phyloP scores from a whole-genome alignment of 2,113 vertebrate genomes.

The Calypte anna region DNA sequence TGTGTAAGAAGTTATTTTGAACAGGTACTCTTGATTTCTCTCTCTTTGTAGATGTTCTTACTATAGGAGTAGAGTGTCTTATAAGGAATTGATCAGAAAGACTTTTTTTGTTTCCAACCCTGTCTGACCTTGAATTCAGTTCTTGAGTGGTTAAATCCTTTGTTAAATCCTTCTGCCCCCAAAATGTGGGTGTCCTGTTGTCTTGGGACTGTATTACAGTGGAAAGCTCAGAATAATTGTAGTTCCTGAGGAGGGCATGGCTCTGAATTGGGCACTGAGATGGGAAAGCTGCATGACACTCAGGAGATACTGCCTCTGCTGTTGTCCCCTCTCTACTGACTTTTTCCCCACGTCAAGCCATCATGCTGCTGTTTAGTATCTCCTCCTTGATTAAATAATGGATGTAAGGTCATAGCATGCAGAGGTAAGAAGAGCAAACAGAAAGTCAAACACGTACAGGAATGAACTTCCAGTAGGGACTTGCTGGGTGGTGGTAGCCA shows the following conservation, averaged over 20 bases:
- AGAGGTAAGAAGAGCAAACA: neutral
- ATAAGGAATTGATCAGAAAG: neutral
- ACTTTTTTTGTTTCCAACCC: neutral
- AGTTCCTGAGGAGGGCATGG: neutral
- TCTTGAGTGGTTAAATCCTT: neutral
- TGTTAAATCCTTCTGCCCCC: neutral
- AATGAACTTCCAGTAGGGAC: neutral
- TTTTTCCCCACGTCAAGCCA: neutral
- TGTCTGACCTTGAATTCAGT: neutral
- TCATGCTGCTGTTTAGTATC: neutral
- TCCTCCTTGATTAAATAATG: neutral
- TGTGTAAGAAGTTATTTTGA: neutral
- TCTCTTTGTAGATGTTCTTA: neutral
- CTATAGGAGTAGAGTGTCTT: neutral
- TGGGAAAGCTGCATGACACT: neutral
- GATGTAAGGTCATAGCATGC: neutral
- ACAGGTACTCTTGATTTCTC: neutral
- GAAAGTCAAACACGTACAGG: neutral
- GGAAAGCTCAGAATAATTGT: neutral
- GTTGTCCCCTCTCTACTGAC: neutral
- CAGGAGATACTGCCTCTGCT: neutral
- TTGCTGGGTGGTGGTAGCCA: neutral
- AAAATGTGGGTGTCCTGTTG: neutral
- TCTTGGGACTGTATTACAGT: neutral
- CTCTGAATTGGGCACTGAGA: fast-evolving